phyloP scores from a whole-genome alignment of 1,140 invertebrate genomes.

The Araneus ventricosus region DNA sequence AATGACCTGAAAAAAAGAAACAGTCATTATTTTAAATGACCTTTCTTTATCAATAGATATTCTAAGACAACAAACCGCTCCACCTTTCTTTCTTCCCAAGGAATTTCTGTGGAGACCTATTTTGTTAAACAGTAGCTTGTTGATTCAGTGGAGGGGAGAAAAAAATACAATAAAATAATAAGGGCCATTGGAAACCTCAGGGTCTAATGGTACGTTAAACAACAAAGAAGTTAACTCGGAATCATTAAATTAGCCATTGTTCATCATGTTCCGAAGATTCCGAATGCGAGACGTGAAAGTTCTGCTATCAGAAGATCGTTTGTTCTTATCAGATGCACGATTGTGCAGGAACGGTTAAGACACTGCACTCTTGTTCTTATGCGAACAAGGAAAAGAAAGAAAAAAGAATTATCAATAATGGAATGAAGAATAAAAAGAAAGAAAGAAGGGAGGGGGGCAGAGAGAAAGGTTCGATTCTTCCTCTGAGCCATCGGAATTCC shows the following conservation, averaged over 20 bases:
- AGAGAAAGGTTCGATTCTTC: conserved; percentile 70
- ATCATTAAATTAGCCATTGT: conserved; percentile 74
- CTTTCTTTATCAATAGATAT: no score
- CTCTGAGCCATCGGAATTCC: conserved; percentile 66
- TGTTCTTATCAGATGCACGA: conserved; percentile 73
- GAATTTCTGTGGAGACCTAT: background rate
- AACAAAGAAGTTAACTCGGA: conserved; percentile 68
- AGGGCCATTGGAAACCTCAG: background rate
- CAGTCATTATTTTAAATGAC: no score
- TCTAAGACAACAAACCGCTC: background rate
- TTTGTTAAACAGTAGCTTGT: conserved; percentile 57
- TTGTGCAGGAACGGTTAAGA: conserved; percentile 36
- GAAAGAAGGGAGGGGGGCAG: background rate
- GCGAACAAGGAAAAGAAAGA: conserved; percentile 34
- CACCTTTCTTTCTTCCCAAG: background rate
- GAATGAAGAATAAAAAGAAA: conserved; percentile 45
- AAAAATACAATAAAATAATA: background rate
- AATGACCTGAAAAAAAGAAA: no score
- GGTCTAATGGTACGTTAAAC: conserved; percentile 42
- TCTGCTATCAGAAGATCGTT: conserved; percentile 65
- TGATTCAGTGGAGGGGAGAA: background rate
- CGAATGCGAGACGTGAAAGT: conserved; percentile 58
- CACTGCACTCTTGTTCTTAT: conserved; percentile 49
- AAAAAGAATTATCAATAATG: conserved; percentile 66
- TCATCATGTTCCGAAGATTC: conserved; percentile 30